Conservation (phyloP, 2,797 vertebrate genomes). For the Smutsia temminckii region DNA sequence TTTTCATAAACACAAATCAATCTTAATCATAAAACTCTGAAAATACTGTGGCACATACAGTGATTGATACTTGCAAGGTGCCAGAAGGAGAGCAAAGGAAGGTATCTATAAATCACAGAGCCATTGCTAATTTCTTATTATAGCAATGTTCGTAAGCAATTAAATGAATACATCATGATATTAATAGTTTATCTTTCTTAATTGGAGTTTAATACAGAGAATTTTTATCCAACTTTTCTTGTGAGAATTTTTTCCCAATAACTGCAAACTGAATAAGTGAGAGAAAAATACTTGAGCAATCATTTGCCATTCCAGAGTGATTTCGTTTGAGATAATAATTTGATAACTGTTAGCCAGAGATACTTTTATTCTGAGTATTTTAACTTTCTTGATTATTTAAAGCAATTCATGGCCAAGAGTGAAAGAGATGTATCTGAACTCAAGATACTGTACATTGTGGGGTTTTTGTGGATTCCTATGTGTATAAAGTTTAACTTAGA, state of each 20-base stretch:
- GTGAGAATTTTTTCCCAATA: not conserved
- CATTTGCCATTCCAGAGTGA: constrained; percentile 24
- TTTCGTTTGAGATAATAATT: constrained; percentile 43
- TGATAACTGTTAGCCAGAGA: not conserved
- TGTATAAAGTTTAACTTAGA: constrained; percentile 10
- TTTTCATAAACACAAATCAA: not conserved
- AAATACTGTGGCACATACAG: not conserved
- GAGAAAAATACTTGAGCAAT: not conserved
- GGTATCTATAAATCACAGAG: not conserved
- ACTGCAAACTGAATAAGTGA: not conserved
- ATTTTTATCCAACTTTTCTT: constrained; percentile 10
- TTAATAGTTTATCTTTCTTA: not conserved
- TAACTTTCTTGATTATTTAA: constrained; percentile 43
- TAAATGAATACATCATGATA: constrained; percentile 11
- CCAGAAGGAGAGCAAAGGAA: not conserved
- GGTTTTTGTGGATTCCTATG: not conserved
- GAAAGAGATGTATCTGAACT: not conserved
- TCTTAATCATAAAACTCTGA: constrained; percentile 1
- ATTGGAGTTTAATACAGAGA: not conserved
- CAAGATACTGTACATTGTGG: not conserved
- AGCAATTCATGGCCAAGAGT: not conserved
- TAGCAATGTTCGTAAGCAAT: not conserved
- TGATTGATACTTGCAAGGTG: not conserved
- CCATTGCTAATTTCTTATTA: not conserved
- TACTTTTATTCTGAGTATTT: constrained; percentile 21